Base-by-base conservation (phyloP, 2,888 invertebrate species). In the Drosophila emarginata region DNA sequence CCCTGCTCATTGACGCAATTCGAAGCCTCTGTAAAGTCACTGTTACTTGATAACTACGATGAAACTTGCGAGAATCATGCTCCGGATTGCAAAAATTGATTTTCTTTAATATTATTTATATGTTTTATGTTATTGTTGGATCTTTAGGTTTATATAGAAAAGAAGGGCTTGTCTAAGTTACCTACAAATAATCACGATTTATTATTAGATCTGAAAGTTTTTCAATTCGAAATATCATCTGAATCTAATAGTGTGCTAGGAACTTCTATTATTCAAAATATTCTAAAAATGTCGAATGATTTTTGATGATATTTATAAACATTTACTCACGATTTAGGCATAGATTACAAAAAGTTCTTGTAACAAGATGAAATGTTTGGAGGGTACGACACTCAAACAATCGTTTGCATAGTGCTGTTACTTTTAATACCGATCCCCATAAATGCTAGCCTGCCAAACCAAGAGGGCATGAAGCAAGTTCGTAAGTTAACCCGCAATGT, bases 1-100 rank as follows among this genome's bases (percentile, higher is more conserved):
- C 94, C 95, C 0, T 96, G 96, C 83, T 91, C 93, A 2, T 92
- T 96, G 73, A 90, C 89, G 0, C 91, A 93, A 66, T 95, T 96
- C 79, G 90, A 90, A 7, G 81, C 91, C 32, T 90, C 94, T 15
- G 90, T 95, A 69, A 90, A 92, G 59, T 92, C 93, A 54, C 90
- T 95, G 11, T 91, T 95, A 57, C 94, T 96, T 0, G 87, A 91
- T 1, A 93, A 96, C 86, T 96, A 95, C 94, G 94, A 95, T 66
- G 91, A 93, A 9, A 95, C 95, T 81, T 96, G 96, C 68, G 91
- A 91, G 61, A 91, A 91, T 78, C 84, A 85, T 12, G 69, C 70
- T 56, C 58, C 75, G 15, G 87, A 89, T 15, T 90, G 89, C 75
- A 89, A 88, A 71, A 78, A 58, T 65, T 85, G 59, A 78, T 7